phyloP scores from a whole-genome alignment of 1,140 invertebrate genomes.

The Bursaphelenchus mucronatus region DNA sequence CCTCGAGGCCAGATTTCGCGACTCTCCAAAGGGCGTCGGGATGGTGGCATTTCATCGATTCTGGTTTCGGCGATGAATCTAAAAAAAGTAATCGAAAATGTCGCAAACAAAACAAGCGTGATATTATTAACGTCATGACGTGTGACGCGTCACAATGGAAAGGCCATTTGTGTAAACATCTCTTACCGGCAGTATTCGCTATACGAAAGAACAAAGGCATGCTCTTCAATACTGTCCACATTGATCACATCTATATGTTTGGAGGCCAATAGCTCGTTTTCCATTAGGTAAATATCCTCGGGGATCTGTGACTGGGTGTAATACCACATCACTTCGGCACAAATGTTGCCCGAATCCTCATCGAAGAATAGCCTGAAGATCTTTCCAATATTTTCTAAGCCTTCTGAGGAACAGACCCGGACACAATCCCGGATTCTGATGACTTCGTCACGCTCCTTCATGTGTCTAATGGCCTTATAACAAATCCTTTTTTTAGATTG shows the following conservation, averaged over 20 bases:
- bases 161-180: too few relatives aligned
- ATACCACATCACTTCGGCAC: slow-evolving; percentile 27
- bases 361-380: slow-evolving; percentile 32
- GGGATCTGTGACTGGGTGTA: slow-evolving; percentile 29
- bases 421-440: slow-evolving; percentile 32
- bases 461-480: slow-evolving; percentile 31
- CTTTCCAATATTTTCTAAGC: slow-evolving; percentile 34
- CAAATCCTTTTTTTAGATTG: slow-evolving; percentile 6
- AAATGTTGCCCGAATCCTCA: slow-evolving; percentile 16
- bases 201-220: slow-evolving; percentile 30
- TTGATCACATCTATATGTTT: slow-evolving; percentile 30
- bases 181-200: slow-evolving; percentile 35
- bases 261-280: slow-evolving; percentile 35
- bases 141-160: too few relatives aligned
- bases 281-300: slow-evolving; percentile 20
- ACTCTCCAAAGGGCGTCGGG: slow-evolving; percentile 19
- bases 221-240: slow-evolving; percentile 30
- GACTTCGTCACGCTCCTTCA: slow-evolving; percentile 24
- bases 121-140: too few relatives aligned
- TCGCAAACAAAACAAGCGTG: too few relatives aligned
- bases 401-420: slow-evolving; percentile 31
- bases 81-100: slow-evolving; percentile 6
- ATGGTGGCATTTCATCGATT: slow-evolving; percentile 22
- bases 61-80: slow-evolving; percentile 29
- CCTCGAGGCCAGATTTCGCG: slow-evolving; percentile 26